Percentiles rank a stretch among this genome's conserved stretches.
phyloP scores from a whole-genome alignment of 2,113 vertebrate species.

The Vireo altiloquus region DNA sequence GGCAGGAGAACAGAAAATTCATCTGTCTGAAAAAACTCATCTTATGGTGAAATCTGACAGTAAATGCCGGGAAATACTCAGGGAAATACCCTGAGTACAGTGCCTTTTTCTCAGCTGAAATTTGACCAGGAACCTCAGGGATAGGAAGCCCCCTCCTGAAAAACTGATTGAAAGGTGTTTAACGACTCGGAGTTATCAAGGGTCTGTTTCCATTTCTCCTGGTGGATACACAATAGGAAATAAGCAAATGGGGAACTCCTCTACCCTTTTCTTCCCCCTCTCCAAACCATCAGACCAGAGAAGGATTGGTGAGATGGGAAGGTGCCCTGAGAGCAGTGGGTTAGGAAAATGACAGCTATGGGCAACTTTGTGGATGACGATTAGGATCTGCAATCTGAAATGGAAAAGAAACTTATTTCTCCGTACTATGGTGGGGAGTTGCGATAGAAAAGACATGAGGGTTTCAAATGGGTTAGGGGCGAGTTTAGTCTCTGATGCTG shows the following conservation, averaged over 20 bases:
- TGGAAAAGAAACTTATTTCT: background rate
- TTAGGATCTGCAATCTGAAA: background rate
- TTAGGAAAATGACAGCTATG: background rate
- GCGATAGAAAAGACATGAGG: background rate
- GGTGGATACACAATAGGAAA: background rate
- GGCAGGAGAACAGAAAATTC: background rate
- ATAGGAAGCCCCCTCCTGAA: background rate
- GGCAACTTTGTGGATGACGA: background rate
- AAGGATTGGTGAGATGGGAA: background rate
- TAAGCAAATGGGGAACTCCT: fast-evolving
- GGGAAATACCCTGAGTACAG: background rate
- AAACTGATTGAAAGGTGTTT: background rate
- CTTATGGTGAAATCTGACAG: background rate
- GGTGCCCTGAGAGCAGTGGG: fast-evolving
- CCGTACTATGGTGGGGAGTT: fast-evolving
- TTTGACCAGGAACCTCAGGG: background rate
- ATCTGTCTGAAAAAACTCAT: background rate
- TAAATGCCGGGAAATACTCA: background rate
- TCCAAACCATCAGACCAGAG: background rate
- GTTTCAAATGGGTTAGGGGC: background rate
- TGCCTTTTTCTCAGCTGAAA: background rate
- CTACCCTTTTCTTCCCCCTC: background rate
- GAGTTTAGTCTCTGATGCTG: background rate
- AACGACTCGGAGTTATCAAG: background rate
- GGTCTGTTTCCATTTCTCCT: background rate